Evolutionary conservation across 2,797 vertebrate species (phyloP), one percentile per base, ranked within the genome.

Genomic region (Melanotaenia parkinsoni): DNA sequence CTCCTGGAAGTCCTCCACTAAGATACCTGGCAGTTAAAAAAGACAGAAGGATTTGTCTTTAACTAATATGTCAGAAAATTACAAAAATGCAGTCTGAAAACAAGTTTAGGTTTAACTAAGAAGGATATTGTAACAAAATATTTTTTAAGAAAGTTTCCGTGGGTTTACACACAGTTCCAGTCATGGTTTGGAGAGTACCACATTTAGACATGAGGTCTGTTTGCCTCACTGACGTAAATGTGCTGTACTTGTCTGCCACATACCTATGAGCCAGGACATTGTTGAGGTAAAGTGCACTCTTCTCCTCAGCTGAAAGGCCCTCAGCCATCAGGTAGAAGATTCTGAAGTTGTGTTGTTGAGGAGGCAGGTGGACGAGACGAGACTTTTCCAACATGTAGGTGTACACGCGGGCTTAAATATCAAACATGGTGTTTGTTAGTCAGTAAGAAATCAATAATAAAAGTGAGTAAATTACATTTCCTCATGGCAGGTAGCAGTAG

Each of bases 301-400:
- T 97, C 85, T 98, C 97, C 79, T 99, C 97, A 8, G 95, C 74
- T 20, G 96, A 94, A 68, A 98, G 84, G 2, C 97, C 97, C 70
- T 98, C 96, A 87, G 96, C 95, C 95, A 99, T 93, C 88, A 97
- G 85, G 80, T 96, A 94, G 92, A 99, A 98, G 85, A 99, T 89
- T 87, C 91, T 94, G 82, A 99, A 99, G 89, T 93, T 98, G 81
- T 94, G 93, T 80, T 99, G 97, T 54, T 95, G 94, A 64, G 91
- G 91, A 59, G 92, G 93, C 45, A 92, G 93, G 51, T 85, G 88
- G 82, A 96, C 74, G 32, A 98, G 91, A 50, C 96, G 95, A 35
- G 95, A 94, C 90, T 97, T 99, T 92, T 99, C 97, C 91, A 98
- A 92, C 96, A 98, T 96, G 71, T 97, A 96, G 1, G 96, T 92